Evolutionary conservation across 2,888 invertebrate genomes (phyloP).

Genomic region (Serripes groenlandicus): DNA sequence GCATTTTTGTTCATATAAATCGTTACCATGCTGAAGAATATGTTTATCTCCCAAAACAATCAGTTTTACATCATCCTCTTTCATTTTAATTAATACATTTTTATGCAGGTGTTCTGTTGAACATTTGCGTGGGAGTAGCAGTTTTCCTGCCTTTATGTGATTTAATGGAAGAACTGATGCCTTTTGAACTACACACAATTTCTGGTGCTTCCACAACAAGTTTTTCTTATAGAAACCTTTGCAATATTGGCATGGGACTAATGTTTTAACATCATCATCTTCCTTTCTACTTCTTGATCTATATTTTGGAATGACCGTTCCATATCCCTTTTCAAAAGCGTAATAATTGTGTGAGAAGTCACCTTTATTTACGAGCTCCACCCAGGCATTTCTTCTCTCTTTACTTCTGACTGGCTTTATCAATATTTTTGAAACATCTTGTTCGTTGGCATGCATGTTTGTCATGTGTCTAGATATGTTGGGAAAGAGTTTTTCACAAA

Average conservation of each 20-base stretch:
- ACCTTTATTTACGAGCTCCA: constrained; percentile 31
- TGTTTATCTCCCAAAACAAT: constrained; percentile 1
- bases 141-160: too few relatives aligned
- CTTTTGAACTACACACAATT: not conserved
- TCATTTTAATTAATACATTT: too few relatives aligned
- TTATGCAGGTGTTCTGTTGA: not conserved
- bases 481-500: too few relatives aligned
- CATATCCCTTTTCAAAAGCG: constrained; percentile 24
- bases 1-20: constrained; percentile 25
- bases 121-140: not conserved
- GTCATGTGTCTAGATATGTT: too few relatives aligned
- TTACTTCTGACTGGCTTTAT: too few relatives aligned
- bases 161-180: not conserved
- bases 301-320: constrained; percentile 42
- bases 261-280: constrained; percentile 21
- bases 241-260: constrained; percentile 49
- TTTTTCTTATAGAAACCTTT: constrained; percentile 13
- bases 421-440: too few relatives aligned
- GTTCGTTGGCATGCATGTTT: too few relatives aligned
- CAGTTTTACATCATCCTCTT: constrained; percentile 40
- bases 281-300: constrained; percentile 6
- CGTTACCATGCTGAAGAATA: constrained; percentile 32
- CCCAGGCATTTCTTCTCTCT: too few relatives aligned
- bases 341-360: constrained; percentile 31
- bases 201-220: constrained; percentile 39